Evolutionary conservation across 2,113 vertebrate species (phyloP).

Genomic region (Chionomys nivalis): DNA sequence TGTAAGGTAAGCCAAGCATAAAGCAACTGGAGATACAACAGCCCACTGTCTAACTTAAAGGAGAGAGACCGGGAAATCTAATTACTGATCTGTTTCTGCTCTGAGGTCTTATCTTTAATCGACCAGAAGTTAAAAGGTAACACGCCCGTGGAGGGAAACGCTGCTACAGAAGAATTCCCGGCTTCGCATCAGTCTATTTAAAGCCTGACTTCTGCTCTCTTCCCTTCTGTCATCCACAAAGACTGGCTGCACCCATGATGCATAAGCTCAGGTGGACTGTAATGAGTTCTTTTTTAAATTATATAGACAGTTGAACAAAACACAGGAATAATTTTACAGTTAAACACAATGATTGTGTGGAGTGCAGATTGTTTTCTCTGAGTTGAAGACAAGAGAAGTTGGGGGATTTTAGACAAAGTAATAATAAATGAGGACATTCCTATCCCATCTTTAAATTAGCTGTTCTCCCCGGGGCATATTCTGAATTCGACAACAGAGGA

Average conservation of each 20-base stretch:
- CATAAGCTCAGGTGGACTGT: not conserved
- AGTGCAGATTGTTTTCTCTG: not conserved
- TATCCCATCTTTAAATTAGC: not conserved
- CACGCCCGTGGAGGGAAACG: constrained; percentile 36
- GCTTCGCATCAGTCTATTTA: constrained; percentile 45
- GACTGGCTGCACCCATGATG: not conserved
- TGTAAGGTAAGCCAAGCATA: constrained; percentile 62
- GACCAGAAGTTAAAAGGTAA: constrained; percentile 72
- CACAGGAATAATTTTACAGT: not conserved
- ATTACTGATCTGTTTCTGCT: constrained; percentile 75
- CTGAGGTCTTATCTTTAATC: constrained; percentile 76
- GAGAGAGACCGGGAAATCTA: constrained; percentile 66
- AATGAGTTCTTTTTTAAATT: constrained; percentile 42
- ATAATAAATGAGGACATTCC: not conserved
- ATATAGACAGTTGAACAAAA: constrained; percentile 39
- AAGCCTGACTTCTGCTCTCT: constrained; percentile 44
- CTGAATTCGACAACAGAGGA: not conserved
- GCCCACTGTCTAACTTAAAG: constrained; percentile 57
- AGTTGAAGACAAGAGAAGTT: not conserved
- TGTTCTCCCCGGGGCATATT: not conserved
- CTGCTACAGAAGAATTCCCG: constrained; percentile 56
- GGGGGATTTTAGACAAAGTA: not conserved
- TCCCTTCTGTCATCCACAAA: constrained; percentile 43
- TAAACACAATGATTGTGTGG: constrained; percentile 19
- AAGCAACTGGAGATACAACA: constrained; percentile 58